Percentiles rank a stretch among this genome's conserved stretches.
These are phyloP conservation scores for Tenthredo amoena DNA, from an alignment of 2,888 invertebrate species.

Conservation along the genomic window DNA sequence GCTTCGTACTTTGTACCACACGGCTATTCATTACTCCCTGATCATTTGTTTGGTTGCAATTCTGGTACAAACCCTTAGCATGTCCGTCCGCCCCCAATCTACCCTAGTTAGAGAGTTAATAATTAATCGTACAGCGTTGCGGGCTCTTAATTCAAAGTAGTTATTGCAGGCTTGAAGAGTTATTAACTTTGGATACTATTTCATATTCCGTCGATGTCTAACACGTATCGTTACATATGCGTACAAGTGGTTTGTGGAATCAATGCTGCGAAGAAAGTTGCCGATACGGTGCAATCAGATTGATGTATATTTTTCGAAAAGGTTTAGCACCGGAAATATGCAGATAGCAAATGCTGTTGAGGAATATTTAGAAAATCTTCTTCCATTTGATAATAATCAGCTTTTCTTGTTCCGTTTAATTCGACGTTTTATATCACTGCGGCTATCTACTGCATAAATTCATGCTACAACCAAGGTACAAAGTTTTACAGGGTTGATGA, in stretches of 20 bases:
- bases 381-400: not conserved
- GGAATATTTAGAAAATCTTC: not conserved
- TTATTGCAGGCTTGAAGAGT: not conserved
- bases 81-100: not conserved
- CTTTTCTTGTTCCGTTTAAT: not conserved
- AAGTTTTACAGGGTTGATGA: slow-evolving; percentile 15
- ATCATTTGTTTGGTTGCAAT: not conserved
- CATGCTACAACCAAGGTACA: not conserved
- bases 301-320: not conserved
- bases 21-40: not conserved
- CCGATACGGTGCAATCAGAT: not conserved
- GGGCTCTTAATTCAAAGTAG: not conserved
- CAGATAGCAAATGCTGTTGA: not conserved
- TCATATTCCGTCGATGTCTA: not conserved
- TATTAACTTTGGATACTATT: not conserved
- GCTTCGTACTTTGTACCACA: not conserved
- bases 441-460: not conserved
- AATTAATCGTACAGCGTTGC: not conserved
- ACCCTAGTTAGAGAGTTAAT: slow-evolving; percentile 8
- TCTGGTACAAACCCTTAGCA: not conserved
- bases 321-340: not conserved
- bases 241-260: not conserved
- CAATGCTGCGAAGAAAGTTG: not conserved
- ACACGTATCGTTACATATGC: not conserved
- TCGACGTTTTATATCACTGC: not conserved